Evolutionary conservation across 2,888 invertebrate species (phyloP), one percentile per base, ranked within the genome.

Genomic region (Drosophila monieri): DNA sequence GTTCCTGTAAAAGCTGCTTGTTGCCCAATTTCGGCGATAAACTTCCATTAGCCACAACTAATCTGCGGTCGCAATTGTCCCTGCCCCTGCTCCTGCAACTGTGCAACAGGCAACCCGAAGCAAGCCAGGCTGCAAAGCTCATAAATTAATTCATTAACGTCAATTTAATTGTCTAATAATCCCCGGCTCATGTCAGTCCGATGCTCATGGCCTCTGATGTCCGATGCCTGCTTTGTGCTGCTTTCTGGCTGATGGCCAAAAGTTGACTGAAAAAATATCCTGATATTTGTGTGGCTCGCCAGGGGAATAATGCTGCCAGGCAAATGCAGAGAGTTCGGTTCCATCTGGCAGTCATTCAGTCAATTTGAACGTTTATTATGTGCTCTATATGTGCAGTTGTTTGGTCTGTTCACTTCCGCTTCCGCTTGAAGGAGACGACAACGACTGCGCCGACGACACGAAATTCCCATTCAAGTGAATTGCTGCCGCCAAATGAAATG

Each of bases 401-500:
- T 81, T 87, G 81, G 79, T 85, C 78, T 85, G 59, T 49, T 69
- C 85, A 87, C 87, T 85, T 81, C 81, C 81, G 85, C 54, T 81
- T 81, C 87, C 85, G 72, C 35, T 64, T 67, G 59, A 62, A 66
- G 85, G 70, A 84, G 81, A 84, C 85, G 73, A 72, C 54, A 51
- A 61, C 21, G 60, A 27, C 25, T 18, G 18, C 41, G 52, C 67
- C 60, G 73, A 62, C 64, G 81, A 78, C 88, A 89, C 77, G 88
- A 83, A 87, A 85, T 85, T 89, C 81, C 72, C 85, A 88, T 87
- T 89, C 73, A 90, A 88, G 85, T 89, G 88, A 89, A 88, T 89
- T 88, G 89, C 88, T 85, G 88, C 89, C 89, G 85, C 89, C 81
- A 89, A 88, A 88, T 89, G 89, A 88, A 88, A 88, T 88, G 88